phyloP scores from a whole-genome alignment of 2,113 vertebrate species.

The Poicephalus gulielmi region DNA sequence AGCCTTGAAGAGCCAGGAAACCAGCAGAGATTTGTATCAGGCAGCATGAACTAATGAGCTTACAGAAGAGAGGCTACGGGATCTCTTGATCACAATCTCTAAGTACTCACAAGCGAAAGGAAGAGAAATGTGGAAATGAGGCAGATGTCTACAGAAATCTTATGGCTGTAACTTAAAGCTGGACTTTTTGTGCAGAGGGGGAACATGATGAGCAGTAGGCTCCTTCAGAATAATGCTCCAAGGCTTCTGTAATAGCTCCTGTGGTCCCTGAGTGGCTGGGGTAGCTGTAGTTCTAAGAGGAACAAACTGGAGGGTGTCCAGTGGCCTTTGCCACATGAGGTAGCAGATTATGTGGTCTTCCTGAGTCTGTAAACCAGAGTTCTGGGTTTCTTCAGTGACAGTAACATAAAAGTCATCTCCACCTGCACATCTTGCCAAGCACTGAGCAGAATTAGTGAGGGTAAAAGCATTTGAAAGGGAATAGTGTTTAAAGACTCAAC shows the following conservation, averaged over 20 bases:
- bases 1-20: slow-evolving; percentile 22
- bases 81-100: slow-evolving; percentile 16
- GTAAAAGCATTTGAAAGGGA: not conserved
- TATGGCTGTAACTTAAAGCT: not conserved
- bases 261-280: rapidly evolving
- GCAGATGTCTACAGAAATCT: not conserved
- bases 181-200: not conserved
- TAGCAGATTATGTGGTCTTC: not conserved
- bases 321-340: not conserved
- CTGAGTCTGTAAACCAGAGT: not conserved
- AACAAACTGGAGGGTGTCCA: not conserved
- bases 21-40: not conserved
- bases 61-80: not conserved
- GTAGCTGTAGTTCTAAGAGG: not conserved
- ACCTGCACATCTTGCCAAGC: not conserved
- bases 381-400: not conserved
- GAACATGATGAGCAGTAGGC: not conserved
- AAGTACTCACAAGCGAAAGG: not conserved
- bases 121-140: slow-evolving; percentile 16
- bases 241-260: not conserved
- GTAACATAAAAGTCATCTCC: not conserved
- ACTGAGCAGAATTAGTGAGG: not conserved
- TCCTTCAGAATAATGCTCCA: not conserved
- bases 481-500: not conserved
- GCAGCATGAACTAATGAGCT: not conserved